Evolutionary conservation across 2,113 vertebrate genomes (phyloP), one percentile per base, ranked within the genome.

Genomic region (Corythoichthys intestinalis): DNA sequence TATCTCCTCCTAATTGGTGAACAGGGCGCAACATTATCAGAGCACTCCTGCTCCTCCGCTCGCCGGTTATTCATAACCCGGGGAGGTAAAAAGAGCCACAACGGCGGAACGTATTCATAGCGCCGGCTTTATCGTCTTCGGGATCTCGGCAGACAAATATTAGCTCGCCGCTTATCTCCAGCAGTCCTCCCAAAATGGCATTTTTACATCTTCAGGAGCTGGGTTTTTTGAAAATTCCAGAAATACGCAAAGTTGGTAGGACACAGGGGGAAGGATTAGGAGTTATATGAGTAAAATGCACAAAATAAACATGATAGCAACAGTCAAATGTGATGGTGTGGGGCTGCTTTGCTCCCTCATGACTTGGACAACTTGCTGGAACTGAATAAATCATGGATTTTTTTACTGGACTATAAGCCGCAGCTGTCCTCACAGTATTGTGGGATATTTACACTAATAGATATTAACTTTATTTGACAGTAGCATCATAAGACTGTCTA

Each of bases 1-100:
- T 92, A 92, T 90, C 90, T 82, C 69, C 28, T 80, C 67, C 84
- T 91, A 86, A 92, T 91, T 91, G 87, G 85, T 70, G 80, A 86
- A 79, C 82, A 84, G 85, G 82, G 86, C 84, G 83, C 70, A 82
- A 37, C 72, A 79, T 69, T 85, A 86, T 84, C 80, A 79, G 87
- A 80, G 70, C 48, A 15, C 48, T 69, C 71, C 72, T 82, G 70
- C 73, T 76, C 81, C 49, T 14, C 4, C 6, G 12, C 56, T 58
- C 12, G 28, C 12, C 76, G 74, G 68, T 75, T 88, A 88, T 86
- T 86, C 88, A 81, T 81, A 88, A 83, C 78, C 64, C 9, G 82
- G 76, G 75, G 76, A 80, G 77, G 86, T 73, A 72, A 78, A 70
- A 84, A 70, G 67, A 84, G 75, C 69, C 73, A 77, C 77, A 75